phyloP scores from a whole-genome alignment of 2,113 vertebrate species.

The Macaca fascicularis region DNA sequence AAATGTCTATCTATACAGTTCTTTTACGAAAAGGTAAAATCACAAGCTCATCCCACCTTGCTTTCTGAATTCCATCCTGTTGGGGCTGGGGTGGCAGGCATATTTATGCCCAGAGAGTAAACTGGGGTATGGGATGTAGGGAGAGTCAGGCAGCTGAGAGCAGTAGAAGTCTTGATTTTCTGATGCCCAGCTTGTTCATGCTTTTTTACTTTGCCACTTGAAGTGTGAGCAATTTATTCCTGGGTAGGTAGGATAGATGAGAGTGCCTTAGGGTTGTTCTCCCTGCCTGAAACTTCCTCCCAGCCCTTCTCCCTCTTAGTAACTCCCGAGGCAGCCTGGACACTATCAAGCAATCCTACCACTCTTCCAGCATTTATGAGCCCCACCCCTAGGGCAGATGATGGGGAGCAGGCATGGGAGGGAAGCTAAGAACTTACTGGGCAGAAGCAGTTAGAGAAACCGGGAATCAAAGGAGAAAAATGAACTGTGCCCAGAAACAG shows the following conservation, averaged over 20 bases:
- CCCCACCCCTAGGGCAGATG: background rate
- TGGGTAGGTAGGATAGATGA: background rate
- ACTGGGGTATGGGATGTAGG: background rate
- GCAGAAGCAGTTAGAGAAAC: background rate
- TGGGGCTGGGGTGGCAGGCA: background rate
- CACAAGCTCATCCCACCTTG: background rate
- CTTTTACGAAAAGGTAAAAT: background rate
- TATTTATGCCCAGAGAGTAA: background rate
- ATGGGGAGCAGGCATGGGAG: background rate
- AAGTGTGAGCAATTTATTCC: background rate
- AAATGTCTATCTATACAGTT: background rate
- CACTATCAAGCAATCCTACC: background rate
- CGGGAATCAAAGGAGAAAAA: background rate
- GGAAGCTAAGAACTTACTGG: background rate
- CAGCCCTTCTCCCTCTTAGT: background rate
- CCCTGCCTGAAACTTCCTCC: background rate
- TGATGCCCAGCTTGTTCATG: background rate
- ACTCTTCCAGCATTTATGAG: background rate
- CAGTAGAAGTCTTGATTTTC: background rate
- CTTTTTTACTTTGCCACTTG: background rate
- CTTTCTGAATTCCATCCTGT: background rate
- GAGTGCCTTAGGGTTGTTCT: background rate
- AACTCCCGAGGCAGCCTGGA: background rate
- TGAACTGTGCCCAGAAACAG: background rate
- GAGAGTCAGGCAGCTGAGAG: background rate